phyloP scores from a whole-genome alignment of 1,140 invertebrate genomes.

The Zaprionus lachaisei region DNA sequence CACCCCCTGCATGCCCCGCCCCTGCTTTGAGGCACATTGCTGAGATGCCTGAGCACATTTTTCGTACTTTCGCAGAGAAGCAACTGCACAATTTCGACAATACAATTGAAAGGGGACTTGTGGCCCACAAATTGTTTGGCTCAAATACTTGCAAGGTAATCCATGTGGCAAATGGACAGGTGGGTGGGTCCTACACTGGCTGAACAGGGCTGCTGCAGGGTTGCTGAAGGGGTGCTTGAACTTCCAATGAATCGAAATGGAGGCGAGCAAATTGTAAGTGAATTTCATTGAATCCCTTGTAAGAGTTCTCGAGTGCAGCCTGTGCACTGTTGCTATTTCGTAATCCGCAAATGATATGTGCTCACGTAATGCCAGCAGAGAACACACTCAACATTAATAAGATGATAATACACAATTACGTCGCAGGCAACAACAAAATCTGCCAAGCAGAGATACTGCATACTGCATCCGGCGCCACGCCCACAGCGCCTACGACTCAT shows the following conservation, averaged over 20 bases:
- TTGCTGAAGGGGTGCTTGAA: neutral
- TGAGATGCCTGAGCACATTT: conserved; percentile 73
- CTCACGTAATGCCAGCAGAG: conserved; percentile 12
- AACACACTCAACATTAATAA: neutral
- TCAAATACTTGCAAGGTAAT: conserved; percentile 18
- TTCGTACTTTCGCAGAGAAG: conserved; percentile 34
- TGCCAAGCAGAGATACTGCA: neutral
- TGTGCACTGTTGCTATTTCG: too few species aligned
- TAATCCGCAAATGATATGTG: conserved; percentile 15
- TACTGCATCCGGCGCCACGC: conserved; percentile 6
- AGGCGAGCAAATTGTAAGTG: neutral
- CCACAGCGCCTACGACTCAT: neutral
- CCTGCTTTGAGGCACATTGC: conserved; percentile 60
- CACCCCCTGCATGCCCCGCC: neutral
- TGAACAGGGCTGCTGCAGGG: neutral
- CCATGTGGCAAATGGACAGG: neutral
- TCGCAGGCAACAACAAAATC: conserved; percentile 5
- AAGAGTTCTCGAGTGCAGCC: neutral
- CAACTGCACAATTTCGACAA: conserved; percentile 23
- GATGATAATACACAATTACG: conserved; percentile 1
- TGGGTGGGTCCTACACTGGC: neutral
- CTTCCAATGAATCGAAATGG: neutral
- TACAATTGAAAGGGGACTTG: conserved; percentile 35
- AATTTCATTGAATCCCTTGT: neutral
- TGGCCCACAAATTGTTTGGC: conserved; percentile 36